phyloP scores from a whole-genome alignment of 2,113 vertebrate species.

The Cyphomyrus plagiostoma region DNA sequence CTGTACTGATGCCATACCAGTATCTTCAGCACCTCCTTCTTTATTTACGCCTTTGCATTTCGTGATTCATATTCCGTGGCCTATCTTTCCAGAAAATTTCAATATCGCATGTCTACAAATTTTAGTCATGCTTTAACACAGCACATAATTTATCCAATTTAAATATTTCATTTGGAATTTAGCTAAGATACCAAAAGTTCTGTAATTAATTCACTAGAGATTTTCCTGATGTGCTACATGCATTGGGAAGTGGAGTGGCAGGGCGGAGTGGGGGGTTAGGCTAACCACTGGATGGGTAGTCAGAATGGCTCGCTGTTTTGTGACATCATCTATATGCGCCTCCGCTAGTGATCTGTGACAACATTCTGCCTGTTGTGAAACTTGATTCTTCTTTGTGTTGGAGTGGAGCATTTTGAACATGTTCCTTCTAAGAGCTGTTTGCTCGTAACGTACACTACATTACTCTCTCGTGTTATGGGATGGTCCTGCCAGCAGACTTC shows the following conservation, averaged over 20 bases:
- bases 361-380: not conserved
- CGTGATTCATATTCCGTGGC: not conserved
- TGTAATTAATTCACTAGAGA: not conserved
- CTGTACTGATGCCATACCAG: not conserved
- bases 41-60: not conserved
- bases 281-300: not conserved
- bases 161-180: constrained; percentile 10
- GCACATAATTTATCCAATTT: not conserved
- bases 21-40: not conserved
- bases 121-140: not conserved
- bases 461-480: not conserved
- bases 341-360: not conserved
- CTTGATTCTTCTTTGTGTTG: not conserved
- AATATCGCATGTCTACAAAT: not conserved
- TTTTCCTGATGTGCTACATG: not conserved
- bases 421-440: not conserved
- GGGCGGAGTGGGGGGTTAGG: not conserved
- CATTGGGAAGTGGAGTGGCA: not conserved
- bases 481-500: not conserved
- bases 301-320: not conserved
- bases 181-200: not conserved
- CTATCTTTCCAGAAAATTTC: not conserved
- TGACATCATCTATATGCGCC: not conserved
- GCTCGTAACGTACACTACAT: not conserved
- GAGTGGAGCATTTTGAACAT: not conserved